Evolutionary conservation across 2,888 invertebrate species (phyloP).

Genomic region (Glaucopsyche alexis): DNA sequence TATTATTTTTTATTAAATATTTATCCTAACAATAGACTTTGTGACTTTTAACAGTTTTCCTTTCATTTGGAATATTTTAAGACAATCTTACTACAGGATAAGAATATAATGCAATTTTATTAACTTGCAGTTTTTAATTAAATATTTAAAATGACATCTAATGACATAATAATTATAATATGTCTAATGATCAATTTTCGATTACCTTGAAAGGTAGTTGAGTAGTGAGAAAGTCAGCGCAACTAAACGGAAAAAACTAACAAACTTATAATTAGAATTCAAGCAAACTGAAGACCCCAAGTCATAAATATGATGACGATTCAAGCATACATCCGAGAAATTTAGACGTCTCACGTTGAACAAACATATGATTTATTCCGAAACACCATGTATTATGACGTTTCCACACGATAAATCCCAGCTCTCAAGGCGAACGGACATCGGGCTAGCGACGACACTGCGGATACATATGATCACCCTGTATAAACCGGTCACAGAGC

Average conservation of each 20-base stretch:
- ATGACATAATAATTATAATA: too few relatives aligned
- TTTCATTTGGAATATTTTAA: background rate
- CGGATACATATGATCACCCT: conserved; percentile 49
- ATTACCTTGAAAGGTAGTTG: too few relatives aligned
- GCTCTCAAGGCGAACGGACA: conserved; percentile 73
- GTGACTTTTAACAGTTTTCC: background rate
- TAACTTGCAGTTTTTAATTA: too few relatives aligned
- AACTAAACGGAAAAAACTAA: background rate
- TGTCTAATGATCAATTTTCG: too few relatives aligned
- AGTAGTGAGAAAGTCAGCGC: too few relatives aligned
- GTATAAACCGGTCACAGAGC: conserved; percentile 51
- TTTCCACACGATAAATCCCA: conserved; percentile 77
- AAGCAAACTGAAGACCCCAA: conserved; percentile 34
- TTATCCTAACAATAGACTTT: conserved; percentile 13
- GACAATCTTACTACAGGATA: too few relatives aligned
- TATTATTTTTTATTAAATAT: conserved; percentile 18
- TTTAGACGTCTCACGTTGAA: conserved; percentile 64
- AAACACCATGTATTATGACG: conserved; percentile 72
- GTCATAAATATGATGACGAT: conserved; percentile 49
- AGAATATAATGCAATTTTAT: too few relatives aligned
- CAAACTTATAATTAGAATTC: background rate
- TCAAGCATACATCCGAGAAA: conserved; percentile 53
- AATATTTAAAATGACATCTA: too few relatives aligned
- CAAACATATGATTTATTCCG: conserved; percentile 74
- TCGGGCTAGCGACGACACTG: conserved; percentile 69